phyloP scores from a whole-genome alignment of 2,113 vertebrate genomes.

The Limanda limanda region DNA sequence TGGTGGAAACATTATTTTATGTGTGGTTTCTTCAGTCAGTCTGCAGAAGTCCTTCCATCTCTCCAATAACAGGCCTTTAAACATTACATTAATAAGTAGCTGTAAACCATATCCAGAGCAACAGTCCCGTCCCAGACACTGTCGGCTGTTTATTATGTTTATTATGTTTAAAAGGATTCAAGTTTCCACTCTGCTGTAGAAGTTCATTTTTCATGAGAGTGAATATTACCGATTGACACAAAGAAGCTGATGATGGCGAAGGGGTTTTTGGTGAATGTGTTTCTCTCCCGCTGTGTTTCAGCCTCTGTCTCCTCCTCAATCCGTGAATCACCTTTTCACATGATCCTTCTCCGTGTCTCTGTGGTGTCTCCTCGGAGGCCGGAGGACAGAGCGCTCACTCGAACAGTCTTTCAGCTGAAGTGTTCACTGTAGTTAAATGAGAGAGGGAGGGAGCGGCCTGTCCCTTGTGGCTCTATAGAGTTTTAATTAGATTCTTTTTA shows the following conservation, averaged over 20 bases:
- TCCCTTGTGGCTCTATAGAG: conserved; percentile 69
- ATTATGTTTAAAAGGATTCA: no score
- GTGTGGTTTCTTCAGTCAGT: not conserved
- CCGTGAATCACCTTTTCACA: conserved; percentile 36
- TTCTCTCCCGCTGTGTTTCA: not conserved
- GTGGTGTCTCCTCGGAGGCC: conserved; percentile 49
- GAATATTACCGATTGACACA: no score
- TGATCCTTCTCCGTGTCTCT: conserved; percentile 22
- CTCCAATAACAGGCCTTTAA: no score
- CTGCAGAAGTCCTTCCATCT: not conserved
- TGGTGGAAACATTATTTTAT: not conserved
- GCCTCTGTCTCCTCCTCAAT: no score
- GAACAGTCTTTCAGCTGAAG: conserved; percentile 64
- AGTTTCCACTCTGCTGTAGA: no score
- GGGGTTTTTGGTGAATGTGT: conserved; percentile 7
- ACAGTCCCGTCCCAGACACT: no score
- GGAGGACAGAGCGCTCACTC: conserved; percentile 42
- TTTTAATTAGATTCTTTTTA: conserved; percentile 81
- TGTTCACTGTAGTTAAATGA: conserved; percentile 61
- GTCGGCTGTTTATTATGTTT: no score
- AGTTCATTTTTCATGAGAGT: no score
- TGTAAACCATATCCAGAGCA: no score
- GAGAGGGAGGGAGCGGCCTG: conserved; percentile 39
- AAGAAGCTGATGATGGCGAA: not conserved
- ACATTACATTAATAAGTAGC: no score